Evolutionary conservation across 2,888 invertebrate genomes (phyloP).

Genomic region (Hedychridium roseum): DNA sequence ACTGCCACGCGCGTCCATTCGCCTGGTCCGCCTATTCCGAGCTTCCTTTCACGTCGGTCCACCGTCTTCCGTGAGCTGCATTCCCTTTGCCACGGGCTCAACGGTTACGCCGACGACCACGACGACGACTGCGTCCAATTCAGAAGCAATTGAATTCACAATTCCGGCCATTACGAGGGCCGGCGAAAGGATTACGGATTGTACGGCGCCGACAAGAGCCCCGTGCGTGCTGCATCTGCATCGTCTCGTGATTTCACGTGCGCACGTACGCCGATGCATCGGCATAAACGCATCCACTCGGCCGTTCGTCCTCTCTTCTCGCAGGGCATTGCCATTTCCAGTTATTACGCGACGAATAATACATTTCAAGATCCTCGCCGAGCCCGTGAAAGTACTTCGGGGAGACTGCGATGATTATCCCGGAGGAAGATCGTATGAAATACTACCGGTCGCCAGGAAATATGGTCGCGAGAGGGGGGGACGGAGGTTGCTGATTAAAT

Average conservation of each 20-base stretch:
- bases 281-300: slow-evolving; percentile 33
- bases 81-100: not conserved
- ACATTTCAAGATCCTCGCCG: too few species aligned
- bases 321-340: too few species aligned
- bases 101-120: too few species aligned
- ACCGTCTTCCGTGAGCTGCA: not conserved
- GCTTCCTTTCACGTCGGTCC: slow-evolving; percentile 25
- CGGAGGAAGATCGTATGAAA: too few species aligned
- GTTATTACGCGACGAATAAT: too few species aligned
- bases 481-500: too few species aligned
- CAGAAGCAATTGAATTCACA: slow-evolving; percentile 61
- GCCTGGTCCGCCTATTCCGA: slow-evolving; percentile 26
- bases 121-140: slow-evolving; percentile 51
- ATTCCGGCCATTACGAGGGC: slow-evolving; percentile 58
- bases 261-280: slow-evolving; percentile 19
- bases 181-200: slow-evolving; percentile 59
- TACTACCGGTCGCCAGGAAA: too few species aligned
- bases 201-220: slow-evolving; percentile 22
- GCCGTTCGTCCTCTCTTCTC: too few species aligned
- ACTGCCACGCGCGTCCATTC: slow-evolving; percentile 24
- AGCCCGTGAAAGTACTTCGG: too few species aligned
- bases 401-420: too few species aligned
- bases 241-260: too few species aligned
- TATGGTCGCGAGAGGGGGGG: too few species aligned
- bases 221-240: slow-evolving; percentile 59